phyloP scores from a whole-genome alignment of 2,888 invertebrate species.

The Metalampra italica region DNA sequence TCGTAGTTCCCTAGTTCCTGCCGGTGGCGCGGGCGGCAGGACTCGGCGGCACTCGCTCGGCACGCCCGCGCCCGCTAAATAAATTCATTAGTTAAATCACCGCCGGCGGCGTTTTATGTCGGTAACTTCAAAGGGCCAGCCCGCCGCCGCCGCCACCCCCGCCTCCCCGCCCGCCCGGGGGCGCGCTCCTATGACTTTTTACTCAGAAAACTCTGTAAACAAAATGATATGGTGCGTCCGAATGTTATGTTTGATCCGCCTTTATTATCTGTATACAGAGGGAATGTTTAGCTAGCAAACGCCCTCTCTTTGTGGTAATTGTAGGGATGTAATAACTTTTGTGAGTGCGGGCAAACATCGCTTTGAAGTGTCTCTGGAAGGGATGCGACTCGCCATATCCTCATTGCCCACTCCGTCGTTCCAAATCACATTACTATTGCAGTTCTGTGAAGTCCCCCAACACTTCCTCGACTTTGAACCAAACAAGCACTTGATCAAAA shows the following conservation, averaged over 20 bases:
- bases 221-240: conserved; percentile 74
- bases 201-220: conserved; percentile 77
- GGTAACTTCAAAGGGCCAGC: conserved; percentile 72
- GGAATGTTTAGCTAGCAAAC: conserved; percentile 64
- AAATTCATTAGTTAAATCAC: conserved; percentile 80
- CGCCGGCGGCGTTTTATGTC: conserved; percentile 78
- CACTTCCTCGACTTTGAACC: neutral
- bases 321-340: conserved; percentile 50
- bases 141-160: too few species aligned
- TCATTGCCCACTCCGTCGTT: neutral
- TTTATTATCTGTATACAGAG: conserved; percentile 73
- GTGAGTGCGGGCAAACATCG: conserved; percentile 36
- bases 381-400: neutral
- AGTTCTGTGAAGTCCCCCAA: neutral
- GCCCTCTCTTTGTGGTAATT: conserved; percentile 59
- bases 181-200: conserved; percentile 71
- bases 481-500: neutral
- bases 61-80: conserved; percentile 65
- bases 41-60: conserved; percentile 27
- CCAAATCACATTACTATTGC: neutral
- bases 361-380: conserved; percentile 36
- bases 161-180: conserved; percentile 52
- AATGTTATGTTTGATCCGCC: conserved; percentile 77
- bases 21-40: neutral
- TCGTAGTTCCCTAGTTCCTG: too few species aligned